These are phyloP conservation scores for Galemys pyrenaicus DNA, from an alignment of 2,113 vertebrate species.

Conservation along the genomic window DNA sequence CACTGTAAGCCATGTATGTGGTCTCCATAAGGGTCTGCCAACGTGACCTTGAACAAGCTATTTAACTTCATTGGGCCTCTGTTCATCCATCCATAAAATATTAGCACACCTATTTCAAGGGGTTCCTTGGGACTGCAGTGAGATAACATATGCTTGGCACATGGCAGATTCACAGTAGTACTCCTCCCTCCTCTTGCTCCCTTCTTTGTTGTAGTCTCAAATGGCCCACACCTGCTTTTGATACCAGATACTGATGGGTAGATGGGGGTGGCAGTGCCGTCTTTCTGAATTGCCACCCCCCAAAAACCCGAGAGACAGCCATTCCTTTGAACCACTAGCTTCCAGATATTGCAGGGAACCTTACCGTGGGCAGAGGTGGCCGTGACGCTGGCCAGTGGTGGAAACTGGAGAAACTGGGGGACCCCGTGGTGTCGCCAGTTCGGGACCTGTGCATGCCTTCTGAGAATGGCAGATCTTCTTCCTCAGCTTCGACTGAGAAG, in stretches of 20 bases:
- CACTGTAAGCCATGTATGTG: neutral
- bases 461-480: neutral
- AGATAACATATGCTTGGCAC: slow-evolving; percentile 27
- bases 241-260: neutral
- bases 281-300: neutral
- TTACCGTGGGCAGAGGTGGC: neutral
- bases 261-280: neutral
- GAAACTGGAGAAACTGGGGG: neutral
- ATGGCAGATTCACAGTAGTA: neutral
- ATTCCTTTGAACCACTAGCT: neutral
- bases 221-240: neutral
- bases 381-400: neutral
- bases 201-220: slow-evolving; percentile 5
- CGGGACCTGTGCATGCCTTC: neutral
- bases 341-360: neutral
- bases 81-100: slow-evolving; percentile 1
- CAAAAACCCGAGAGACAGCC: neutral
- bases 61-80: neutral
- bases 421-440: neutral
- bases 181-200: neutral
- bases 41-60: neutral
- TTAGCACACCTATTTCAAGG: neutral
- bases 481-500: neutral
- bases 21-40: neutral
- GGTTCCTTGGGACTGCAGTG: neutral